These are phyloP conservation scores for Parambassis ranga DNA, from an alignment of 2,797 vertebrate genomes.

Conservation along the genomic window DNA sequence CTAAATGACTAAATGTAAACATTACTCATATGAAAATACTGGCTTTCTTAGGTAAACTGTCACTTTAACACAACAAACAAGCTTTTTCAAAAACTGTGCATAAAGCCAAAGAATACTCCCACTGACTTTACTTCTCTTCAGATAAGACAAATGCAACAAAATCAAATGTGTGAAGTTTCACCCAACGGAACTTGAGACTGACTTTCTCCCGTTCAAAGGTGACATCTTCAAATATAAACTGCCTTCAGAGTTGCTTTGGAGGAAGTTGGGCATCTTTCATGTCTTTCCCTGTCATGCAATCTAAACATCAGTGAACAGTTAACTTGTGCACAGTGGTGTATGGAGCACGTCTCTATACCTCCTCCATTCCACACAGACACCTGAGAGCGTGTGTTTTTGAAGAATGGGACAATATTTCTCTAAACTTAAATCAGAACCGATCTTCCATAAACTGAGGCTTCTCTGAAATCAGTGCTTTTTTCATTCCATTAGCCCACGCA, in stretches of 20 bases:
- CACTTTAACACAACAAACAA: too few relatives aligned
- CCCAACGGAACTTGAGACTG: too few relatives aligned
- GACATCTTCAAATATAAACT: not conserved
- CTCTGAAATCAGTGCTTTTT: not conserved
- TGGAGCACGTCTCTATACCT: not conserved
- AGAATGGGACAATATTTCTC: not conserved
- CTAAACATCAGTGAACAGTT: not conserved
- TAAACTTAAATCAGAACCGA: conserved; percentile 3
- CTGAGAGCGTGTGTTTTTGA: not conserved
- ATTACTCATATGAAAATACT: too few relatives aligned
- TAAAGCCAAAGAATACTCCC: not conserved
- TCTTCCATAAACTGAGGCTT: not conserved
- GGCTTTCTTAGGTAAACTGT: too few relatives aligned
- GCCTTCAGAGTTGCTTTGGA: not conserved
- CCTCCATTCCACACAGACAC: not conserved
- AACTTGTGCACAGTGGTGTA: not conserved
- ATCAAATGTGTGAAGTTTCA: too few relatives aligned
- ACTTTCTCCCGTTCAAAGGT: not conserved
- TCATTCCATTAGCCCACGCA: not conserved
- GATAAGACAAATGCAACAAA: too few relatives aligned
- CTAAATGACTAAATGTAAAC: too few relatives aligned
- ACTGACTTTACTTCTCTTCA: too few relatives aligned
- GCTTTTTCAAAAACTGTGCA: too few relatives aligned
- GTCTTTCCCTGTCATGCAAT: not conserved
- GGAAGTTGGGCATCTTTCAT: not conserved